Conservation (phyloP, 2,888 invertebrate genomes). For the Anoplius nigerrimus region DNA sequence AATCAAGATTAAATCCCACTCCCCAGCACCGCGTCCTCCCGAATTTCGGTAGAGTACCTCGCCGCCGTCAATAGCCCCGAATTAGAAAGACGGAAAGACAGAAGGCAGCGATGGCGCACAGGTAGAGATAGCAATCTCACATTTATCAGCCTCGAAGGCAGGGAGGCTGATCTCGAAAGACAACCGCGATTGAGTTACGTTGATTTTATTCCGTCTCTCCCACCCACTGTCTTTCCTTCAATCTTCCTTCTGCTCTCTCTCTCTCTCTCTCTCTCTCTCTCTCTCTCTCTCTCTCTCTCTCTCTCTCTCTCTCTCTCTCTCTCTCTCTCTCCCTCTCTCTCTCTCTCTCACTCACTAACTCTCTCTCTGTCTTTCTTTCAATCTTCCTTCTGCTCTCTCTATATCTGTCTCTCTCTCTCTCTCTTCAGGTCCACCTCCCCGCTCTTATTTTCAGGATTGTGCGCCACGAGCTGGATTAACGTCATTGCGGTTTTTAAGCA, state of each 20-base stretch:
- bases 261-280: conserved; percentile 25
- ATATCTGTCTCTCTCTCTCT: conserved; percentile 25
- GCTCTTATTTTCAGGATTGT: conserved; percentile 21
- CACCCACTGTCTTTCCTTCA: conserved; percentile 5
- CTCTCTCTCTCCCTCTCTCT: conserved; percentile 45
- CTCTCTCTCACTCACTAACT: conserved; percentile 9
- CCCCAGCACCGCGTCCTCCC: conserved; percentile 44
- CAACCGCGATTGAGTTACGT: conserved; percentile 73
- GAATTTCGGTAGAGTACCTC: conserved; percentile 26
- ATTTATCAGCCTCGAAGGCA: conserved; percentile 63
- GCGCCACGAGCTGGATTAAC: conserved; percentile 64
- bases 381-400: conserved; percentile 60
- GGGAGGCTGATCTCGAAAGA: conserved; percentile 69
- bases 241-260: conserved; percentile 60
- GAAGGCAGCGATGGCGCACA: conserved; percentile 37
- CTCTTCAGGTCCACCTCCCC: too few relatives aligned
- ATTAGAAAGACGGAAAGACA: conserved; percentile 61
- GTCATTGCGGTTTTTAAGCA: conserved; percentile 74
- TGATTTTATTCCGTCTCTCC: conserved; percentile 70
- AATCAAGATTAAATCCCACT: conserved; percentile 13
- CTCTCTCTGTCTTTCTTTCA: conserved; percentile 11
- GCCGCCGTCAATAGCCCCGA: conserved; percentile 35
- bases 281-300: conserved; percentile 5
- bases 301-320: conserved; percentile 60
- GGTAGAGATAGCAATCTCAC: conserved; percentile 49